Evolutionary conservation across 2,888 invertebrate species (phyloP), one percentile per base, ranked within the genome.

Genomic region (Aricia artaxerxes): DNA sequence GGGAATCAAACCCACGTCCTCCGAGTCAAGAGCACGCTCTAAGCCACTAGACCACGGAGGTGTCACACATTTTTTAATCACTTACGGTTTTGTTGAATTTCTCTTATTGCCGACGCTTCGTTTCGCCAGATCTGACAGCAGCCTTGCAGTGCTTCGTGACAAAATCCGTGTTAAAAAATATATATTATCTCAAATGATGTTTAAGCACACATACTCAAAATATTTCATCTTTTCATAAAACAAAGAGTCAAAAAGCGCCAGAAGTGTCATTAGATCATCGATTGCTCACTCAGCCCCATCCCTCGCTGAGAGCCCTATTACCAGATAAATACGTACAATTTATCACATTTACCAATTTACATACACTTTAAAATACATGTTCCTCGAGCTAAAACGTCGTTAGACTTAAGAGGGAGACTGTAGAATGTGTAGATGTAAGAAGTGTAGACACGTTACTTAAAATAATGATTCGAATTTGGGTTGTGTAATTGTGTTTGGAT

Each of bases 341-440:
- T 93, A 93, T 94, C 91, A 93, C 91, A 91, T 93, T 93, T 90
- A 92, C 90, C 91, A 92, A 94, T 94, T 93, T 93, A 93, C 94
- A 94, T 94, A 93, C 86, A 92, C 90, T 92, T 88, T 88, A 86
- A 87, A 88, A 90, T 87, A 88, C 90, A 90, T 90, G 90, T 90
- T 87, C 88, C 86, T 86, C 83, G 84, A 89, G 90, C 89, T 90
- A 90, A 91, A 91, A 89, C 87, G 88, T 87, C 87, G 87, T 90
- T 90, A 88, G 86, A 87, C 87, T 84, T 85, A 85, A 86, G 86
- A 87, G 86, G 85, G 85, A 84, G 83, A 78, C 79, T 80, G 84
- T 82, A 84, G 83, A 83, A 82, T 61, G 61, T 61, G n/a, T 80
- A 79, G 79, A 83, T 76, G 73, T 80, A 82, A 77, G 79, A 84